Evolutionary conservation across 2,113 vertebrate genomes (phyloP).

Genomic region (Mus musculus): DNA sequence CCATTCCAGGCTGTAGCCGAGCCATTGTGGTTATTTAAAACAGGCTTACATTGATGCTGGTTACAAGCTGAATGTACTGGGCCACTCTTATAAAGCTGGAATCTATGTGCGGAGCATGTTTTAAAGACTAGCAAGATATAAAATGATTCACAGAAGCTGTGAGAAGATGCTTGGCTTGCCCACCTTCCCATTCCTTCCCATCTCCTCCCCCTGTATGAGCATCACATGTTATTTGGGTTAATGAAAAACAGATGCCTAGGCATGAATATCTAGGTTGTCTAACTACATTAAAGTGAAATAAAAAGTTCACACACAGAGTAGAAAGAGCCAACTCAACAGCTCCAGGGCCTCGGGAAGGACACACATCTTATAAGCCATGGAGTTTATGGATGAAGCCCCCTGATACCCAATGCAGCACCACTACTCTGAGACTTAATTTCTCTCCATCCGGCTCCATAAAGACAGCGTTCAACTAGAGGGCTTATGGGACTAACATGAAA

Average conservation of each 20-base stretch:
- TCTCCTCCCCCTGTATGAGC: constrained; percentile 69
- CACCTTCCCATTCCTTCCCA: neutral
- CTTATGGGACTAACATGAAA: constrained; percentile 52
- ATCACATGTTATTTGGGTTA: constrained; percentile 79
- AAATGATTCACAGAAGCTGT: constrained; percentile 84
- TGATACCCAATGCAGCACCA: constrained; percentile 41
- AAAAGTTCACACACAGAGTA: constrained; percentile 74
- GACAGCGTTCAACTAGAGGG: constrained; percentile 57
- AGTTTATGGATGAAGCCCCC: constrained; percentile 56
- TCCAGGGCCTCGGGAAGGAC: constrained; percentile 66
- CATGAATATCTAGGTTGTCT: constrained; percentile 80
- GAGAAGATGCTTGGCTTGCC: constrained; percentile 75
- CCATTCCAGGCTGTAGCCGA: constrained; percentile 82
- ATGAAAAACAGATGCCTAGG: constrained; percentile 84
- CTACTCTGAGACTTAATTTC: constrained; percentile 37
- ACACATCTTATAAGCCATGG: constrained; percentile 47
- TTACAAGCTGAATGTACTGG: constrained; percentile 84
- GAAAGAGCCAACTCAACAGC: constrained; percentile 72
- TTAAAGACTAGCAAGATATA: constrained; percentile 80
- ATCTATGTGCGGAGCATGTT: constrained; percentile 77
- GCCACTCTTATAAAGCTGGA: constrained; percentile 85
- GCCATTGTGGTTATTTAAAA: constrained; percentile 83
- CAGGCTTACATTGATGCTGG: constrained; percentile 82
- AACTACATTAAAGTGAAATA: constrained; percentile 76
- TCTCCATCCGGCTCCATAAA: constrained; percentile 36